Percentiles rank a stretch among this genome's conserved stretches.
These are phyloP conservation scores for Sorex araneus DNA, from an alignment of 2,113 vertebrate species.

Conservation along the genomic window DNA sequence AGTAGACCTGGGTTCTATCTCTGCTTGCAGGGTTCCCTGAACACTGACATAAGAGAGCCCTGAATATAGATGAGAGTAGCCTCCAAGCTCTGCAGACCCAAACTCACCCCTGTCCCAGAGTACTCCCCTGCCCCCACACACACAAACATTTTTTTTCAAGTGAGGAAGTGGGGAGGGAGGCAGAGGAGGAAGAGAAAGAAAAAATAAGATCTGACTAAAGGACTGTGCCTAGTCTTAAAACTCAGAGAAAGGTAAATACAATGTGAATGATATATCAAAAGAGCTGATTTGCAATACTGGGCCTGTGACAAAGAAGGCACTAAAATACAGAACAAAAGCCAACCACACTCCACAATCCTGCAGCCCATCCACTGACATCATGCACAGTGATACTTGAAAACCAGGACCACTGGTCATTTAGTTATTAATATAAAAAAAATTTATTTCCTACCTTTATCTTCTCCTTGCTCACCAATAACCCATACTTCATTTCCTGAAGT, in stretches of 20 bases:
- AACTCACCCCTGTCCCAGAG: too few relatives aligned
- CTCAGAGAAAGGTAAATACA: constrained; percentile 5
- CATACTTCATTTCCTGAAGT: constrained; percentile 91
- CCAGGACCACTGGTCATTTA: neutral
- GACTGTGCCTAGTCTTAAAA: constrained; percentile 40
- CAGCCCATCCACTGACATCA: neutral
- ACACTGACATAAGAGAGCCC: too few relatives aligned
- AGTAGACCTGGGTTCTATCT: too few relatives aligned
- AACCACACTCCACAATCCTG: neutral
- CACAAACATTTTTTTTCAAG: too few relatives aligned
- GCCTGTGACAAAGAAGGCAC: neutral
- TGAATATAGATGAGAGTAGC: too few relatives aligned
- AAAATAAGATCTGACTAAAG: constrained; percentile 14
- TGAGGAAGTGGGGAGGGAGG: neutral
- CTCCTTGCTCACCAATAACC: constrained; percentile 96
- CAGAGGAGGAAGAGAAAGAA: neutral
- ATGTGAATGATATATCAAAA: neutral
- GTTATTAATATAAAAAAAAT: neutral
- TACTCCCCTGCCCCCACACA: too few relatives aligned
- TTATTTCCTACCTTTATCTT: constrained; percentile 93
- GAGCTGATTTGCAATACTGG: neutral
- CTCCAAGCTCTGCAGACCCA: too few relatives aligned
- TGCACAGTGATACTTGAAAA: neutral
- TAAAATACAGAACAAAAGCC: constrained; percentile 24
- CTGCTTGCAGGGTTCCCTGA: too few relatives aligned